Evolutionary conservation across 2,113 vertebrate genomes (phyloP).

Genomic region (Gymnogyps californianus): DNA sequence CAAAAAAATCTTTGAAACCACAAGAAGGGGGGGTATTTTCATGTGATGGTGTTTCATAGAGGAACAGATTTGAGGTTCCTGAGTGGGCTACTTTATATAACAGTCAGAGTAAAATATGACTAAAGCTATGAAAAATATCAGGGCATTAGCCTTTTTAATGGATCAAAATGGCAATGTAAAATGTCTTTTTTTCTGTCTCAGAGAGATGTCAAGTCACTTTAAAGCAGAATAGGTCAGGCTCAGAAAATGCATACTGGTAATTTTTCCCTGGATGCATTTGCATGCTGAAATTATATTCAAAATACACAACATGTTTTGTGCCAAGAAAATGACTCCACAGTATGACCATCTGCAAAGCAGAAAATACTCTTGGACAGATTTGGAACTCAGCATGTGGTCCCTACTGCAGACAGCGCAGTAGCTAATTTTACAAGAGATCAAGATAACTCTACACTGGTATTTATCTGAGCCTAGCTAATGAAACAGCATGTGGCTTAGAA

Average conservation of each 20-base stretch:
- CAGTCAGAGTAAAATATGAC: not conserved
- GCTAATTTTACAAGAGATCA: not conserved
- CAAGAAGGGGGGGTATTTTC: not conserved
- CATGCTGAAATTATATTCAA: not conserved
- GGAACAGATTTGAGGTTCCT: not conserved
- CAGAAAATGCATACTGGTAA: not conserved
- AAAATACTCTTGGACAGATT: conserved; percentile 32
- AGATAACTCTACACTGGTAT: not conserved
- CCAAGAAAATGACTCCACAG: conserved; percentile 31
- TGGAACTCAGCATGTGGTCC: conserved; percentile 28
- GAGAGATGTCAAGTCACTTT: not conserved
- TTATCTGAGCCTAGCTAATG: not conserved
- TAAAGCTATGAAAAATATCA: not conserved
- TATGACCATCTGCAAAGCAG: conserved; percentile 28
- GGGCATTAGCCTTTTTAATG: not conserved
- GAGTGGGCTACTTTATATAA: not conserved
- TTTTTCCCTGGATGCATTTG: not conserved
- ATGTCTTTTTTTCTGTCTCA: not conserved
- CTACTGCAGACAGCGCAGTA: not conserved
- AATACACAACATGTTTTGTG: not conserved
- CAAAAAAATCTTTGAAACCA: not conserved
- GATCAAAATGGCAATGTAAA: not conserved
- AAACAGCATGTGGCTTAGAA: not conserved
- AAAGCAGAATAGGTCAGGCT: not conserved
- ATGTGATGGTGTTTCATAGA: not conserved